Conservation (phyloP, 2,797 vertebrate genomes). For the Geotrypetes seraphini region DNA sequence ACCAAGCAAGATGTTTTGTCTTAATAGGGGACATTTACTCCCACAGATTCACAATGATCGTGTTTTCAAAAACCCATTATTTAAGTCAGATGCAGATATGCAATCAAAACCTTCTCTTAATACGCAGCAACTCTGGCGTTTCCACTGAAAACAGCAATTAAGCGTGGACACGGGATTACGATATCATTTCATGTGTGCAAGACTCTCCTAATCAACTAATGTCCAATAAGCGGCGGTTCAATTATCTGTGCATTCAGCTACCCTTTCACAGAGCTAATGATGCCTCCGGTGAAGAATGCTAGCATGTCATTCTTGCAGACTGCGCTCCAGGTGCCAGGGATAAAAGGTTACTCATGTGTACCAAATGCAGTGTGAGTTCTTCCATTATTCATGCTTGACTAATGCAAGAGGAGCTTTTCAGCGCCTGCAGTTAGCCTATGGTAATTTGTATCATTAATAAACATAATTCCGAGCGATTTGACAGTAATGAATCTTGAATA, state of each 20-base stretch:
- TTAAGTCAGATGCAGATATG: too few relatives aligned
- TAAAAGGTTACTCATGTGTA: constrained; percentile 36
- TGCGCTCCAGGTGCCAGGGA: constrained; percentile 19
- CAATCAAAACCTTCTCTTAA: too few relatives aligned
- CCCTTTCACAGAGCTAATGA: constrained; percentile 21
- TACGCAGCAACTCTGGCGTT: too few relatives aligned
- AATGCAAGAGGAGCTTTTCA: constrained; percentile 32
- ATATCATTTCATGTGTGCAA: constrained; percentile 35
- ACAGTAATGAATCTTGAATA: constrained; percentile 27
- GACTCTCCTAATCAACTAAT: constrained; percentile 42
- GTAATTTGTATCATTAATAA: constrained; percentile 40
- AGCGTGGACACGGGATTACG: constrained; percentile 15
- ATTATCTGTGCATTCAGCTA: constrained; percentile 26
- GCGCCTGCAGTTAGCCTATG: constrained; percentile 17
- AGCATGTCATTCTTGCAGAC: constrained; percentile 19
- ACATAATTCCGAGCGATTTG: constrained; percentile 20
- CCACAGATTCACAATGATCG: too few relatives aligned
- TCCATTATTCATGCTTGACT: constrained; percentile 45
- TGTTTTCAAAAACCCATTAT: too few relatives aligned
- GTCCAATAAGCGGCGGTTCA: constrained; percentile 34
- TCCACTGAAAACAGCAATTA: background rate
- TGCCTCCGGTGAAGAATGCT: constrained; percentile 28
- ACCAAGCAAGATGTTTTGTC: too few relatives aligned
- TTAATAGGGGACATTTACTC: too few relatives aligned
- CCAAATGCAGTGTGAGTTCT: constrained; percentile 27